phyloP scores from a whole-genome alignment of 2,888 invertebrate genomes.

The Dynastes grantii region DNA sequence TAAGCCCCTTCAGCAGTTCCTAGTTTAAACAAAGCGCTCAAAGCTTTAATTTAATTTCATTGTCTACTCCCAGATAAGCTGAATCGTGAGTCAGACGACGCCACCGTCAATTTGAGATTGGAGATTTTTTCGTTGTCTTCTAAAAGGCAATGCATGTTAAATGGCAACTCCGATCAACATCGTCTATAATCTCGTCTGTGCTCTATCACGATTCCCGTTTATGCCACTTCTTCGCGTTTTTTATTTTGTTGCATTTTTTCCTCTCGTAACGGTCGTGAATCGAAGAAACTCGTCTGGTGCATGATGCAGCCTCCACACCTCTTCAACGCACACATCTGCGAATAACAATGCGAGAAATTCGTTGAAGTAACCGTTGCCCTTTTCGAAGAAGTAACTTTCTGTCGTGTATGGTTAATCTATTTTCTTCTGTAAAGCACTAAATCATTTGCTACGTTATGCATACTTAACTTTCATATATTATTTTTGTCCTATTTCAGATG shows the following conservation, averaged over 20 bases:
- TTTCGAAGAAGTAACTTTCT: slow-evolving; percentile 18
- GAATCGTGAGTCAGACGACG: slow-evolving; percentile 28
- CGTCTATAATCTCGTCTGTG: slow-evolving; percentile 48
- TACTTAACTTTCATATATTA: neutral
- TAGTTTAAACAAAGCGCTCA: too few relatives aligned
- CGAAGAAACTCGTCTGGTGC: slow-evolving; percentile 20
- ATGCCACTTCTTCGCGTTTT: slow-evolving; percentile 49
- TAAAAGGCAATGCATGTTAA: slow-evolving; percentile 41
- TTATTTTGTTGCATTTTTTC: neutral
- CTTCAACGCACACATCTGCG: neutral
- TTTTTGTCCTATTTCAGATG: slow-evolving; percentile 8
- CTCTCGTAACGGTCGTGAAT: slow-evolving; percentile 19
- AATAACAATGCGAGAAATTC: slow-evolving; percentile 14
- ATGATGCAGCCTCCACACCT: slow-evolving; percentile 30
- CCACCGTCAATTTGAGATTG: slow-evolving; percentile 9
- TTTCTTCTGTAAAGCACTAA: slow-evolving; percentile 8
- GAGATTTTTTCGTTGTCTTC: slow-evolving; percentile 25
- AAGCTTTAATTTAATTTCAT: slow-evolving; percentile 9
- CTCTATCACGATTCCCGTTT: slow-evolving; percentile 53
- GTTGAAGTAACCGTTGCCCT: slow-evolving; percentile 30
- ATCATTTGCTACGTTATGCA: neutral
- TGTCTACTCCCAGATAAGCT: slow-evolving; percentile 3
- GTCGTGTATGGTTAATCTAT: neutral
- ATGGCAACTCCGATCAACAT: slow-evolving; percentile 43
- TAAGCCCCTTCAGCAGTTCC: too few relatives aligned